These are phyloP conservation scores for Eubasilissa regina DNA, from an alignment of 1,140 invertebrate genomes.

Conservation along the genomic window DNA sequence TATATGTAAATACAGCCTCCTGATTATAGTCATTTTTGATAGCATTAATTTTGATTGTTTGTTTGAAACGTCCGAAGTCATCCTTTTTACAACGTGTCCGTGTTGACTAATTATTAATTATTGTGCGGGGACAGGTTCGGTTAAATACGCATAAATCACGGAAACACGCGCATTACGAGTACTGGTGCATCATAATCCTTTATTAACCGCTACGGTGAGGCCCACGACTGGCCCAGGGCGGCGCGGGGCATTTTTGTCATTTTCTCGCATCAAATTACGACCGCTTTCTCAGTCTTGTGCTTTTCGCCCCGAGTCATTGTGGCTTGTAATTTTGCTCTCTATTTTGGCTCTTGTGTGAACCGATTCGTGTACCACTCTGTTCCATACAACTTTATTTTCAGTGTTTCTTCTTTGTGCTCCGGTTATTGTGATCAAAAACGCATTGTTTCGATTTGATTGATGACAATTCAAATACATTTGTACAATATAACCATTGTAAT, in stretches of 20 bases:
- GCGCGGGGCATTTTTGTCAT: slow-evolving; percentile 41
- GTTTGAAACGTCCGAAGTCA: no score
- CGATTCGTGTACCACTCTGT: not conserved
- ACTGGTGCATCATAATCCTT: slow-evolving; percentile 9
- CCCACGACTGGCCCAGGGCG: slow-evolving; percentile 23
- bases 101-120: no score
- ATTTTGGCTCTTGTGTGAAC: not conserved
- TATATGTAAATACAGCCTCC: no score
- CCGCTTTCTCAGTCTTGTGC: slow-evolving; percentile 19
- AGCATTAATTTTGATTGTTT: no score
- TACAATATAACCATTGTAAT: no score
- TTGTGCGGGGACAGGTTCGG: not conserved
- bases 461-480: no score
- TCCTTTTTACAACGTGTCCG: no score
- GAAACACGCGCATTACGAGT: slow-evolving; percentile 4
- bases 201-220: slow-evolving; percentile 2
- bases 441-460: no score
- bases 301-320: slow-evolving; percentile 14
- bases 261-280: slow-evolving; percentile 17
- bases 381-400: no score
- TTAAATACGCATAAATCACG: slow-evolving; percentile 2
- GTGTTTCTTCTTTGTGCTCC: no score
- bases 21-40: no score
- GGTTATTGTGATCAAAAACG: no score
- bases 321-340: slow-evolving; percentile 40